Evolutionary conservation across 2,797 vertebrate species (phyloP).

Genomic region (Chelmon rostratus): DNA sequence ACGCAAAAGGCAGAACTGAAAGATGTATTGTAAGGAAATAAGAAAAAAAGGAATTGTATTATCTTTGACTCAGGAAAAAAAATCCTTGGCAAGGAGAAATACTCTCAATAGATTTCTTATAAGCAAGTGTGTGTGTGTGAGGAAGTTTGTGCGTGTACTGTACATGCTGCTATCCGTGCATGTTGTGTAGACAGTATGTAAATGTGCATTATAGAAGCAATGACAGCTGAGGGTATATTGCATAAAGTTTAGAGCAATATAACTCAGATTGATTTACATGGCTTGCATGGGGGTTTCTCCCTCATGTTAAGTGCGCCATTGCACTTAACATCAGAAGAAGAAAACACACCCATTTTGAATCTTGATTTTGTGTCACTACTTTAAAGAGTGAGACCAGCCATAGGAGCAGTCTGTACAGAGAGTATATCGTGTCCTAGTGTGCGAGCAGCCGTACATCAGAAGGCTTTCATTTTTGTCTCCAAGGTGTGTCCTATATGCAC

Average conservation of each 20-base stretch:
- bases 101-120: slow-evolving; percentile 90
- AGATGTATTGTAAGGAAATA: slow-evolving; percentile 99
- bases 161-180: slow-evolving; percentile 61
- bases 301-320: slow-evolving; percentile 80
- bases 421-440: slow-evolving; percentile 35
- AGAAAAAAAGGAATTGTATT: slow-evolving; percentile 99
- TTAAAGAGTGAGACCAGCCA: slow-evolving; percentile 67
- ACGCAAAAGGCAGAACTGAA: slow-evolving; percentile 99
- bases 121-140: slow-evolving; percentile 43
- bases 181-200: slow-evolving; percentile 83
- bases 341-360: slow-evolving; percentile 53
- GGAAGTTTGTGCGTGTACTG: slow-evolving; percentile 52
- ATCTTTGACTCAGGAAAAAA: slow-evolving; percentile 88
- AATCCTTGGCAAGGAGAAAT: slow-evolving; percentile 92
- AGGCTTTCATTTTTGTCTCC: slow-evolving; percentile 60
- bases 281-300: slow-evolving; percentile 68
- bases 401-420: slow-evolving; percentile 33
- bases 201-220: slow-evolving; percentile 85
- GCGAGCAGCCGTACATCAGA: slow-evolving; percentile 52
- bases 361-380: slow-evolving; percentile 75
- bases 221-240: slow-evolving; percentile 86
- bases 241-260: slow-evolving; percentile 88
- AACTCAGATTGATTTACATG: slow-evolving; percentile 89
- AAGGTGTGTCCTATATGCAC: slow-evolving; percentile 49
- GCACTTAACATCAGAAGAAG: slow-evolving; percentile 70